Evolutionary conservation across 2,113 vertebrate species (phyloP).

Genomic region (Herpetotheres cachinnans): DNA sequence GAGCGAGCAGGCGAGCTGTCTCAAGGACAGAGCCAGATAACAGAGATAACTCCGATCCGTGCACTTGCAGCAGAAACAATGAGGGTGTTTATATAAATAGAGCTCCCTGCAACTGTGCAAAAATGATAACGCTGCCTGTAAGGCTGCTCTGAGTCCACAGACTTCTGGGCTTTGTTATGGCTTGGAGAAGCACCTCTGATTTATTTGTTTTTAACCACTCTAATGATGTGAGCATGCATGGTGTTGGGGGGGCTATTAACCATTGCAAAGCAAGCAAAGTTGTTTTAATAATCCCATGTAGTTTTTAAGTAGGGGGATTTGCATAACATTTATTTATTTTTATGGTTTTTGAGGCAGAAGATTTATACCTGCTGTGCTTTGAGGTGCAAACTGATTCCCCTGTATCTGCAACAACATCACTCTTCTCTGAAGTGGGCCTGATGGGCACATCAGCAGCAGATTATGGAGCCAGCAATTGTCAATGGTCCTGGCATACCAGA

Average conservation of each 20-base stretch:
- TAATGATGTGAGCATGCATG: neutral
- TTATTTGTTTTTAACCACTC: neutral
- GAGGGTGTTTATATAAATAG: neutral
- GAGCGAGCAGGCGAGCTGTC: neutral
- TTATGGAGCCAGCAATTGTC: neutral
- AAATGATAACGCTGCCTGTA: neutral
- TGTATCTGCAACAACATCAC: neutral
- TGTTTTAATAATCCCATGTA: neutral
- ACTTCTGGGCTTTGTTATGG: neutral
- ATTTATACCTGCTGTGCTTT: neutral
- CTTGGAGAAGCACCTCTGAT: neutral
- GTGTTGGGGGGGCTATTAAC: neutral
- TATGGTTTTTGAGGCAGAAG: neutral
- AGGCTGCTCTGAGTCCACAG: fast-evolving
- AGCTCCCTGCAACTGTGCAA: neutral
- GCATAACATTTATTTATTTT: neutral
- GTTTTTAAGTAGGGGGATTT: neutral
- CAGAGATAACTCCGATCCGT: neutral
- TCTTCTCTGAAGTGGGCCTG: neutral
- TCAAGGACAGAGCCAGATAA: neutral
- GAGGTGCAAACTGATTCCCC: neutral
- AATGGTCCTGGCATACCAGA: neutral
- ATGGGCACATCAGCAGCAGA: neutral
- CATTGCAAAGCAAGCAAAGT: neutral
- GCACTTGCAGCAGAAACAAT: neutral